Percentiles rank a stretch among this genome's conserved stretches.
Conservation (phyloP, 2,888 invertebrate species). For the Geophilus truncorum region DNA sequence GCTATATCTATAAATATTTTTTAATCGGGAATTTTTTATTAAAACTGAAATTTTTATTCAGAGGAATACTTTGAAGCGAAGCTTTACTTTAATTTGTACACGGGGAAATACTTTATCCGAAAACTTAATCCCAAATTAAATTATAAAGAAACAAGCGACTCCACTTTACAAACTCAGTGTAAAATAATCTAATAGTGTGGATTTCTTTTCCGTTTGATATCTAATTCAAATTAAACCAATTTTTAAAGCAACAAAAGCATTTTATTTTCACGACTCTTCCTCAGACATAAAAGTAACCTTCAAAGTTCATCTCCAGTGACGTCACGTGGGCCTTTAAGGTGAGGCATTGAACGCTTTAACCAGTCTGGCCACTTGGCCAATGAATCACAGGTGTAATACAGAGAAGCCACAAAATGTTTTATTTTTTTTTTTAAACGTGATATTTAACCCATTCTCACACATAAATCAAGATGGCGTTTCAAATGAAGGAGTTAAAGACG, state of each 20-base stretch:
- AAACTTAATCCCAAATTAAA: no score
- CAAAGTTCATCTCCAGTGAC: not conserved
- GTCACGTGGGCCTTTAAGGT: not conserved
- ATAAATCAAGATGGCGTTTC: conserved; percentile 5
- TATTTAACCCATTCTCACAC: not conserved
- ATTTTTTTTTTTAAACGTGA: not conserved
- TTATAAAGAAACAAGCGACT: no score
- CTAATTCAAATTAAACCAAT: not conserved
- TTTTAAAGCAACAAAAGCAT: not conserved
- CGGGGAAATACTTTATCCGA: no score
- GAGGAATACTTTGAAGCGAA: no score
- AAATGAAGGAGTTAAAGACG: not conserved
- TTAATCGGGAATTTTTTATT: no score
- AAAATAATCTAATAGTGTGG: no score
- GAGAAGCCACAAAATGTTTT: not conserved
- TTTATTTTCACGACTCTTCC: not conserved
- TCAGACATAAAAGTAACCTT: not conserved
- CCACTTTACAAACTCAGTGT: no score
- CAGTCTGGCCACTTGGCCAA: conserved; percentile 20
- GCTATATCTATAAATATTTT: no score
- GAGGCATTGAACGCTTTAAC: conserved; percentile 20
- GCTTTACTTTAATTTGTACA: no score
- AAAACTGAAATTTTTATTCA: no score
- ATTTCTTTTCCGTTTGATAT: not conserved
- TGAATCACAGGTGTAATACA: conserved; percentile 5